These are phyloP conservation scores for Ceratosolen fusciceps DNA, from an alignment of 1,140 invertebrate species.

Conservation along the genomic window DNA sequence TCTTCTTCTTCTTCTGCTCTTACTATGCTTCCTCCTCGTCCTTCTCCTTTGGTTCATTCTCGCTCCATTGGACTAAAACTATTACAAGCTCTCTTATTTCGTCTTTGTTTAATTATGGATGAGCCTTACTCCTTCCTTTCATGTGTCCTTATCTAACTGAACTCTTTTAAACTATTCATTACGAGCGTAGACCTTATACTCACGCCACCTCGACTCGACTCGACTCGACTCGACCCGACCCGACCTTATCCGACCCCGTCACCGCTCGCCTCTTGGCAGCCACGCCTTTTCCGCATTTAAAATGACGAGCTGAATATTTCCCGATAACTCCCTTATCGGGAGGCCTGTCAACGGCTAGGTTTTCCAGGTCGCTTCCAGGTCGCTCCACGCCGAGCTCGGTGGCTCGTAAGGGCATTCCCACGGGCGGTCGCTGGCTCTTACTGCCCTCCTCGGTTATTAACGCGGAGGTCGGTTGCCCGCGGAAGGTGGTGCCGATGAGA, in stretches of 20 bases:
- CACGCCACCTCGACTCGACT: neutral
- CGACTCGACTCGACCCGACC: neutral
- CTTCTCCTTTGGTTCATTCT: conserved; percentile 12
- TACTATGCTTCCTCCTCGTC: neutral
- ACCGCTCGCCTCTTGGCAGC: no score
- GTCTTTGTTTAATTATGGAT: neutral
- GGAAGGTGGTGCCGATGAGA: conserved; percentile 62
- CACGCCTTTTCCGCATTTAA: no score
- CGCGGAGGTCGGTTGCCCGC: neutral
- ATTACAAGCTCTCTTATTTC: conserved; percentile 9
- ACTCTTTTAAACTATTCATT: neutral
- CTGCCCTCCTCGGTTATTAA: conserved; percentile 4
- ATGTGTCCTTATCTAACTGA: neutral
- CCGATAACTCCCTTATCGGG: neutral
- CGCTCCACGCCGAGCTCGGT: neutral
- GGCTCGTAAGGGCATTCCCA: neutral
- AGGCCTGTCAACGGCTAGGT: neutral
- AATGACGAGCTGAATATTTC: no score
- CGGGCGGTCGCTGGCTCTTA: neutral
- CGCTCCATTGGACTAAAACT: neutral
- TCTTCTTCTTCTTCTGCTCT: neutral
- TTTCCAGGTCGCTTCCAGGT: neutral
- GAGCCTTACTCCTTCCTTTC: neutral
- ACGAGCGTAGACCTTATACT: neutral
- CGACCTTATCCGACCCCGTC: no score